Conservation (phyloP, 2,888 invertebrate genomes). For the Andrena bucephala region DNA sequence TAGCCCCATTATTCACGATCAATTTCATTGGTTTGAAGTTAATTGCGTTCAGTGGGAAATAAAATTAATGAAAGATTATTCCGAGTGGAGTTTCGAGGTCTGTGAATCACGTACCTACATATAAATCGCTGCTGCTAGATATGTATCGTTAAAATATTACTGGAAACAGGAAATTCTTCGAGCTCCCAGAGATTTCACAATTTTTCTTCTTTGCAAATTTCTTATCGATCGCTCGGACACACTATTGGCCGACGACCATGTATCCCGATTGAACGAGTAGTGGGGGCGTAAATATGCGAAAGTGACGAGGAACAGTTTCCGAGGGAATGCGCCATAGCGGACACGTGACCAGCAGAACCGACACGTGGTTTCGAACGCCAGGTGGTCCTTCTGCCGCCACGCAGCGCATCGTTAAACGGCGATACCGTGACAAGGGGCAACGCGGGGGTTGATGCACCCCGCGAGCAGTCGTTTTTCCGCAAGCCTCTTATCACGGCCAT, state of each 20-base stretch:
- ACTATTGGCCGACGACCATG: background rate
- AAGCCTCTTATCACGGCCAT: conserved; percentile 61
- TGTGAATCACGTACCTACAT: too few species aligned
- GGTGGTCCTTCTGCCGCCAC: conserved; percentile 78
- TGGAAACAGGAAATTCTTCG: too few species aligned
- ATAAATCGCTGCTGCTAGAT: too few species aligned
- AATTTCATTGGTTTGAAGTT: too few species aligned
- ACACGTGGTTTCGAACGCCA: conserved; percentile 79
- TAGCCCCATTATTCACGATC: too few species aligned
- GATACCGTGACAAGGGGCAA: conserved; percentile 77
- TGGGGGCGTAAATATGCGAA: conserved; percentile 46
- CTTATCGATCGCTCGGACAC: background rate
- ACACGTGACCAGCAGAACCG: conserved; percentile 80
- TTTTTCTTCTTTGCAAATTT: too few species aligned
- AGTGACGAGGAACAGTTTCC: conserved; percentile 65
- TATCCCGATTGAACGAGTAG: background rate
- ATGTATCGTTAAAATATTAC: too few species aligned
- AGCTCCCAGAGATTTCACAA: too few species aligned
- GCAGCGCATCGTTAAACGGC: conserved; percentile 77
- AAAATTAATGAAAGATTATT: too few species aligned
- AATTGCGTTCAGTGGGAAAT: too few species aligned
- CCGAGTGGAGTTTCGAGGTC: too few species aligned
- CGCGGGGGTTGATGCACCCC: conserved; percentile 63
- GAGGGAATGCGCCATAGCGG: conserved; percentile 75
- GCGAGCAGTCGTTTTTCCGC: conserved; percentile 68